These are phyloP conservation scores for Struthidea cinerea DNA, from an alignment of 2,113 vertebrate genomes.

Conservation along the genomic window DNA sequence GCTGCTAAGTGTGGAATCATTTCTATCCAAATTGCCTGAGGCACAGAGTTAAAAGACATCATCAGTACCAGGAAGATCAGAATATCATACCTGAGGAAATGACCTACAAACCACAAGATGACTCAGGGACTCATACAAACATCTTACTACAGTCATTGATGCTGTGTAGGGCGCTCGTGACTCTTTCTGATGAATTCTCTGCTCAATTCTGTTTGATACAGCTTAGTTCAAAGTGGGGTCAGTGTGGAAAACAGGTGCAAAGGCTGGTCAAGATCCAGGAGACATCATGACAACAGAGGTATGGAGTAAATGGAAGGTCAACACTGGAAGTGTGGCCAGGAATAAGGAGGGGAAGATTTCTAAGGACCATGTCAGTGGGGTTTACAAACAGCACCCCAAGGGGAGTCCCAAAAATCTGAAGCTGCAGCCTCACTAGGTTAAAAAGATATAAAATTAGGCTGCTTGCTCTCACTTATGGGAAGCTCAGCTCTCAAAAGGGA, in stretches of 20 bases:
- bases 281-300: neutral
- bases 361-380: neutral
- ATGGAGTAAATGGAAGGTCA: neutral
- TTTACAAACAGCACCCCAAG: neutral
- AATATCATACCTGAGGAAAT: neutral
- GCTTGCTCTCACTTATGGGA: neutral
- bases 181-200: neutral
- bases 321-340: neutral
- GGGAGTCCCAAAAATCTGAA: neutral
- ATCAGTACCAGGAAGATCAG: neutral
- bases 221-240: neutral
- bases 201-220: neutral
- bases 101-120: neutral
- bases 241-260: neutral
- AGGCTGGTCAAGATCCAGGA: neutral
- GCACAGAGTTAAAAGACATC: neutral
- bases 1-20: neutral
- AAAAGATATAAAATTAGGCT: neutral
- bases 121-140: neutral
- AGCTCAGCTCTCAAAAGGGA: neutral
- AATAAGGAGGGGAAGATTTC: neutral
- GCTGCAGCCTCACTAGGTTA: neutral
- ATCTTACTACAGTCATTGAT: fast-evolving
- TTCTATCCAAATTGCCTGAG: neutral
- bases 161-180: neutral